A percentile compares a stretch with the other conserved stretches of the same genome.
Conservation (phyloP, 2,797 vertebrate genomes). For the Acanthornis magna region DNA sequence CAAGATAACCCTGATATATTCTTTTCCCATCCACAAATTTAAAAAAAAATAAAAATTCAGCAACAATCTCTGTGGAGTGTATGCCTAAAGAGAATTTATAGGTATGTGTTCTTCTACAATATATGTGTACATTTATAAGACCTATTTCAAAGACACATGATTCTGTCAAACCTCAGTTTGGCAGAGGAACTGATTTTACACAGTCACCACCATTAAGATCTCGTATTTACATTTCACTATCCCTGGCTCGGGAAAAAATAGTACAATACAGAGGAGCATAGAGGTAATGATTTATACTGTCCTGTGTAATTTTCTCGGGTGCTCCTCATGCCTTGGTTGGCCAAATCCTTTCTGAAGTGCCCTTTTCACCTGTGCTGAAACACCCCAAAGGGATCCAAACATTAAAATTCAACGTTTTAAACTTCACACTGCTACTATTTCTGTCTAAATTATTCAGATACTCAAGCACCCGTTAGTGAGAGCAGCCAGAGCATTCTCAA, state of each 20-base stretch:
- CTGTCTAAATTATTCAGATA: background rate
- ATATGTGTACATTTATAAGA: background rate
- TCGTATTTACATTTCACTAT: background rate
- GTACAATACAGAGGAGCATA: background rate
- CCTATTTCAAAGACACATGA: background rate
- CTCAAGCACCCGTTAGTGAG: rapidly evolving
- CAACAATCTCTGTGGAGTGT: background rate
- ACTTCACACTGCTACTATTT: background rate
- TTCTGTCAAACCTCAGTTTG: background rate
- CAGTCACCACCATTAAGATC: background rate
- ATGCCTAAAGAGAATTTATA: background rate
- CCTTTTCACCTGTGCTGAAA: background rate
- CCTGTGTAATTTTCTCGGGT: background rate
- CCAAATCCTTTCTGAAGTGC: background rate
- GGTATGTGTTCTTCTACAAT: background rate
- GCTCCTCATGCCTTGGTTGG: background rate
- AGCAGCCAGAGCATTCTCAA: background rate
- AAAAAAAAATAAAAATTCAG: background rate
- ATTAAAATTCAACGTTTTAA: background rate
- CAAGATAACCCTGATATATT: background rate
- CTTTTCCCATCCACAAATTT: background rate
- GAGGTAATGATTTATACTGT: background rate
- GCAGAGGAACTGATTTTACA: background rate
- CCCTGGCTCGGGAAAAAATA: background rate
- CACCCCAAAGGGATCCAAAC: background rate